Evolutionary conservation across 2,113 vertebrate genomes (phyloP), one percentile per base, ranked within the genome.

Genomic region (Daubentonia madagascariensis): DNA sequence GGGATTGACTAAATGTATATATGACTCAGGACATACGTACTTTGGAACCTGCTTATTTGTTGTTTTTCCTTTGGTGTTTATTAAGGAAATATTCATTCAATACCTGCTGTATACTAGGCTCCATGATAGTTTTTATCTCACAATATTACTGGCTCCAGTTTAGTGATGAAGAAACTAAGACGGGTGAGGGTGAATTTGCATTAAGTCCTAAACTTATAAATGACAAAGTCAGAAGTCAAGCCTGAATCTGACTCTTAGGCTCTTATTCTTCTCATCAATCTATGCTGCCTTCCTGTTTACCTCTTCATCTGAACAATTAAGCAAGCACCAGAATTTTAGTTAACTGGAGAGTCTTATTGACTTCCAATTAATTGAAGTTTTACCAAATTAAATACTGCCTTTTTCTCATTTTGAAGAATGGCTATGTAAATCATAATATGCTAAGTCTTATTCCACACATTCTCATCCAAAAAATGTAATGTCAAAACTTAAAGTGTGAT

Each of bases 361-460:
- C 8, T 81, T 95, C 84, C 78, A 79, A 89, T 76, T 76, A 85
- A 54, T 67, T 84, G 17, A 76, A 52, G 3, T 75, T 78, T 90
- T 92, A 45, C 3, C 83, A 0, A 78, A 87, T 86, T 79, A 91
- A 61, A 65, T 89, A 30, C 50, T 68, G 80, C 43, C 30, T 70
- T 83, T 96, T 83, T 88, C 87, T 94, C 45, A 73, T 91, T 91
- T 97, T 37, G 78, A 89, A 91, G 65, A 37, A 57, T 85, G 40
- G 23, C 25, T 86, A 11, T 85, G 22, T 87, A 14, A 79, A 88
- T 96, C 93, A 40, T 88, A 48, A 61, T 94, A 16, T 83, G 6
- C 23, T 76, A 25, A 93, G 12, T 92, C 89, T 84, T 95, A 78
- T 48, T 95, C 48, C 17, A 59, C 28, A 72, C 20, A 52, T 73